Conservation (phyloP, 2,113 vertebrate species). For the Crypturellus undulatus region DNA sequence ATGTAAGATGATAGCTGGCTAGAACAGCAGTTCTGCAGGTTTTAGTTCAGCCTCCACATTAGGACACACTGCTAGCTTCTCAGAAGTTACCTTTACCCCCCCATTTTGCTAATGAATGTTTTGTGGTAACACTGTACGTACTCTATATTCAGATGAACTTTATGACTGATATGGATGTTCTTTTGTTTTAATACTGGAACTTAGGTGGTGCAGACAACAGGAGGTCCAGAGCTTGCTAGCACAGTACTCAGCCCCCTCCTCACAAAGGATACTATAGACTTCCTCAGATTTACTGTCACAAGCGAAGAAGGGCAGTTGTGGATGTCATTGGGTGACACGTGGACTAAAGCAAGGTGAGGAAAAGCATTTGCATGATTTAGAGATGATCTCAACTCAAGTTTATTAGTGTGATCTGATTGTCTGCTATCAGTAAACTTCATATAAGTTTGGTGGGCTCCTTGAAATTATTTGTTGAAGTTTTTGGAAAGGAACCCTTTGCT, state of each 20-base stretch:
- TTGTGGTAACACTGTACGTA: background rate
- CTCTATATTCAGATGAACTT: background rate
- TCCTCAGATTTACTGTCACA: slow-evolving; percentile 83
- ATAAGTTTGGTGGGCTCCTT: background rate
- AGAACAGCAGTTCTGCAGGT: background rate
- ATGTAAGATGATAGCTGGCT: background rate
- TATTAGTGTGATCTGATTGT: rapidly evolving
- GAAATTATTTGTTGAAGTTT: background rate
- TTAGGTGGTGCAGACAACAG: slow-evolving; percentile 92
- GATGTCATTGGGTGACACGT: slow-evolving; percentile 89
- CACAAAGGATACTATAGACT: slow-evolving; percentile 89
- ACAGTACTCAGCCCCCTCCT: slow-evolving; percentile 90
- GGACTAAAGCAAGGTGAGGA: slow-evolving; percentile 91
- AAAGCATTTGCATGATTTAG: background rate
- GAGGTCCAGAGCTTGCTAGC: slow-evolving; percentile 87
- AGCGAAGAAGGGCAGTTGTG: slow-evolving; percentile 91
- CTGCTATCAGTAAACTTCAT: rapidly evolving
- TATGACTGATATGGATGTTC: background rate
- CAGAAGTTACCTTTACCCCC: background rate
- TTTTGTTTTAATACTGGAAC: background rate
- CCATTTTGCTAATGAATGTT: background rate
- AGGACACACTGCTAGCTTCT: background rate
- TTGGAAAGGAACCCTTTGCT: background rate
- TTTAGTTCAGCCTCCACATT: background rate
- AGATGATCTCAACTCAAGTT: background rate